Percentiles rank a stretch among this genome's conserved stretches.
phyloP scores from a whole-genome alignment of 2,888 invertebrate genomes.

The Mamestra brassicae region DNA sequence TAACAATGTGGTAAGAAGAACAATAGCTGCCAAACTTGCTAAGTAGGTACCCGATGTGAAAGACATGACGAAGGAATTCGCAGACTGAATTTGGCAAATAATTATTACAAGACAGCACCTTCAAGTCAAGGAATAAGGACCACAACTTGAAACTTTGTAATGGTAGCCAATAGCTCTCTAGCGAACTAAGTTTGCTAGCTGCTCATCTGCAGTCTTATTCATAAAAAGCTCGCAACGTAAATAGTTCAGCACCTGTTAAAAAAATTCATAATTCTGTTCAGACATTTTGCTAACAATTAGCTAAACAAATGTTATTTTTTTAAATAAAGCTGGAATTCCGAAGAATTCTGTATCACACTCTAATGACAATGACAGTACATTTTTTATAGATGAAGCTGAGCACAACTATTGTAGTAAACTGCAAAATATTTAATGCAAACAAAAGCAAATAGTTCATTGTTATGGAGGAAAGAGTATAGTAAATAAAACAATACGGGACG shows the following conservation, averaged over 20 bases:
- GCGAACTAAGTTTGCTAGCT: background rate
- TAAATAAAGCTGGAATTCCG: too few relatives aligned
- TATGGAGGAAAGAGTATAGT: background rate
- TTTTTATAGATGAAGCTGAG: background rate
- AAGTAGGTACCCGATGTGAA: background rate
- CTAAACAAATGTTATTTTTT: too few relatives aligned
- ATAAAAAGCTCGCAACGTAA: background rate
- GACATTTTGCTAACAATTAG: too few relatives aligned
- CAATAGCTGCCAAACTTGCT: conserved; percentile 21
- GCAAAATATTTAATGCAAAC: conserved; percentile 9
- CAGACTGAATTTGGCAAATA: background rate
- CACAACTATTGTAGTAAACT: conserved; percentile 4
- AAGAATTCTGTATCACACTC: background rate
- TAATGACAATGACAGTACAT: background rate
- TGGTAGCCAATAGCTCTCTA: background rate
- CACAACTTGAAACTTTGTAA: background rate
- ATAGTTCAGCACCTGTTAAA: background rate
- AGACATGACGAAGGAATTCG: background rate
- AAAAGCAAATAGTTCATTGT: conserved; percentile 16
- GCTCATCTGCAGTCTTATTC: background rate
- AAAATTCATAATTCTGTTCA: background rate
- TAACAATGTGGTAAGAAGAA: conserved; percentile 15
- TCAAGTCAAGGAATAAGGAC: background rate
- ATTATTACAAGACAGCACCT: background rate
- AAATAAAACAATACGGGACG: conserved; percentile 10